Percentiles rank a stretch among this genome's conserved stretches.
Conservation (phyloP, 2,113 vertebrate species). For the Cynocephalus volans region DNA sequence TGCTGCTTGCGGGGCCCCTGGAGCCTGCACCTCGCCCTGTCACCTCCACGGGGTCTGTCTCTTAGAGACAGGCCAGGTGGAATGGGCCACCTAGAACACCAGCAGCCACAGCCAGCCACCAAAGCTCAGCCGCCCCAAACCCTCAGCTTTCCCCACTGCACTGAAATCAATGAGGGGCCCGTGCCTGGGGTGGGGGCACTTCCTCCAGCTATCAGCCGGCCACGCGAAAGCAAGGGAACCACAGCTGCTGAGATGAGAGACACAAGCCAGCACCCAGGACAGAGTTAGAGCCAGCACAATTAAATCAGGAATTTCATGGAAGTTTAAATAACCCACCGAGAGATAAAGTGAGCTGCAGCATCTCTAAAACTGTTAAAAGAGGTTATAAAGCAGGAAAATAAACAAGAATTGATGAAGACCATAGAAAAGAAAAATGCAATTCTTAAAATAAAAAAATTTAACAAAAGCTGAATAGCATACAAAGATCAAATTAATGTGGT, state of each 20-base stretch:
- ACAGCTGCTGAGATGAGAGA: accelerated
- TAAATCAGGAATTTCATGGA: accelerated
- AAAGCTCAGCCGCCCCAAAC: background rate
- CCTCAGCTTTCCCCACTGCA: no score
- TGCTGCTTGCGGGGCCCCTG: accelerated
- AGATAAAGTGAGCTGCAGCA: background rate
- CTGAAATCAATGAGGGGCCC: background rate
- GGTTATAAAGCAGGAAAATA: accelerated
- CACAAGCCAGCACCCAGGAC: accelerated
- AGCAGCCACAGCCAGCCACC: accelerated
- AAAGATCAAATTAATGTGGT: background rate
- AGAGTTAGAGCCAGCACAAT: background rate
- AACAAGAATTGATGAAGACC: background rate
- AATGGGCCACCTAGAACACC: accelerated
- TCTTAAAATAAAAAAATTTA: background rate
- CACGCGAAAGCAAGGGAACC: no score
- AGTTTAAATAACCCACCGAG: accelerated
- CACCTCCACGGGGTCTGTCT: accelerated
- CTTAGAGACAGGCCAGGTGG: no score
- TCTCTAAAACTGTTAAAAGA: background rate
- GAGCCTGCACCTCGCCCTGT: accelerated
- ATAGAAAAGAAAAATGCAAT: background rate
- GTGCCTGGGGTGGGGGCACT: background rate
- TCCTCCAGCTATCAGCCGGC: background rate
- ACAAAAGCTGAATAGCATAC: background rate